Evolutionary conservation across 2,888 invertebrate genomes (phyloP).

Genomic region (Diplolepis rosae): DNA sequence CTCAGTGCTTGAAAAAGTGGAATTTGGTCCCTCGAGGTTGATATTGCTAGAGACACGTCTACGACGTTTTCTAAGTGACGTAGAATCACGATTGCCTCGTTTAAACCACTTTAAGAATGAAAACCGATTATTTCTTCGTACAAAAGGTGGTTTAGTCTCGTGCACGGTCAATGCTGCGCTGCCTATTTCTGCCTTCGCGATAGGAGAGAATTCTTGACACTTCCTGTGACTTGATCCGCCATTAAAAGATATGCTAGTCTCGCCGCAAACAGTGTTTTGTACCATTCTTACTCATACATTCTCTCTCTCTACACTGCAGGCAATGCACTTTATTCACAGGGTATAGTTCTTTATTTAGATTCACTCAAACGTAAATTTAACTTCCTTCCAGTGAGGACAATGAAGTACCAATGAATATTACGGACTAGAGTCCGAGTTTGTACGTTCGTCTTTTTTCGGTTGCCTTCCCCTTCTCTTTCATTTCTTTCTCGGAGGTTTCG

Average conservation of each 20-base stretch:
- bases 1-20: conserved; percentile 75
- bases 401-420: background rate
- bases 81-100: conserved; percentile 72
- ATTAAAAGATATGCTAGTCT: conserved; percentile 56
- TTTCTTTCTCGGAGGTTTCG: background rate
- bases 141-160: conserved; percentile 34
- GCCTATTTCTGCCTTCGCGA: conserved; percentile 50
- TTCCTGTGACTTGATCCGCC: conserved; percentile 47
- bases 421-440: background rate
- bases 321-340: conserved; percentile 39
- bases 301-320: conserved; percentile 33
- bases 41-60: conserved; percentile 58
- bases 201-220: conserved; percentile 12
- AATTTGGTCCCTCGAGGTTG: conserved; percentile 11
- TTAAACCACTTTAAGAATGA: conserved; percentile 85
- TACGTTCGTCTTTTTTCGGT: background rate
- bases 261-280: conserved; percentile 46
- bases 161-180: conserved; percentile 40
- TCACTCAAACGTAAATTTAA: conserved; percentile 54
- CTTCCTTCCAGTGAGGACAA: conserved; percentile 48
- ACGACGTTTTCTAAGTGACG: conserved; percentile 51
- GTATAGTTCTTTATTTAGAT: conserved; percentile 52
- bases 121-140: conserved; percentile 72
- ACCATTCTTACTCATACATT: conserved; percentile 51
- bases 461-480: background rate